Percentiles rank a stretch among this genome's conserved stretches.
phyloP scores from a whole-genome alignment of 64 coral and sea anemone species.

The Porites australiensis region DNA sequence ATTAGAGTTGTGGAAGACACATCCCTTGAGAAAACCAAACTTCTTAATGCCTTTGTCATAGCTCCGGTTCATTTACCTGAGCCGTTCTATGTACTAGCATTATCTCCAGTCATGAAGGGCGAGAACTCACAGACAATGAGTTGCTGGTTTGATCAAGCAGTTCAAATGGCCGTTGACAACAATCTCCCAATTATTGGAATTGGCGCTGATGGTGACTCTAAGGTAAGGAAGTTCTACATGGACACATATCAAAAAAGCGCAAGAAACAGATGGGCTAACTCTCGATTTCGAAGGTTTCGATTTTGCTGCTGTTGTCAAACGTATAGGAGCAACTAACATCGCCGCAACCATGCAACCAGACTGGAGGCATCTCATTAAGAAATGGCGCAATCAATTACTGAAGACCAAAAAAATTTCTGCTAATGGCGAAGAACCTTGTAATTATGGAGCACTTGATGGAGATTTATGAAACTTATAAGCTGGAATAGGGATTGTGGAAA shows the following conservation, averaged over 20 bases:
- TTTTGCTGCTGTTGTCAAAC: background rate
- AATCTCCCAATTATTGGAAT: constrained; percentile 3
- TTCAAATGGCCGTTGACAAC: background rate
- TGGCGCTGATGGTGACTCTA: constrained; percentile 13
- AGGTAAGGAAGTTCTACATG: constrained; percentile 6
- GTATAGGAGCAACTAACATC: background rate
- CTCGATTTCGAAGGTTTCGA: background rate
- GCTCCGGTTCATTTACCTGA: constrained; percentile 15
- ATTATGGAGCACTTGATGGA: constrained; percentile 59
- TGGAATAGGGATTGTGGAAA: constrained; percentile 57
- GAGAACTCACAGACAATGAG: background rate
- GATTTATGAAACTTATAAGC: constrained; percentile 47
- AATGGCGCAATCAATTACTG: constrained; percentile 65
- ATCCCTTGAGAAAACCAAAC: constrained; percentile 27
- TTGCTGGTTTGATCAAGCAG: background rate
- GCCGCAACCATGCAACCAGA: constrained; percentile 29
- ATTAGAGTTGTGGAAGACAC: constrained; percentile 32
- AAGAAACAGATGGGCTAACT: background rate
- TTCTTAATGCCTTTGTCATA: constrained; percentile 15
- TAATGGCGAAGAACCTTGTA: constrained; percentile 38
- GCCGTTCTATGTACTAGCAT: background rate
- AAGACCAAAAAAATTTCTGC: constrained; percentile 30
- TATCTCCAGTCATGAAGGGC: background rate
- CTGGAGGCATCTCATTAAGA: constrained; percentile 65
- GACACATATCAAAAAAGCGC: background rate